phyloP scores from a whole-genome alignment of 64 coral and sea anemone species.

The Pocillopora verrucosa region DNA sequence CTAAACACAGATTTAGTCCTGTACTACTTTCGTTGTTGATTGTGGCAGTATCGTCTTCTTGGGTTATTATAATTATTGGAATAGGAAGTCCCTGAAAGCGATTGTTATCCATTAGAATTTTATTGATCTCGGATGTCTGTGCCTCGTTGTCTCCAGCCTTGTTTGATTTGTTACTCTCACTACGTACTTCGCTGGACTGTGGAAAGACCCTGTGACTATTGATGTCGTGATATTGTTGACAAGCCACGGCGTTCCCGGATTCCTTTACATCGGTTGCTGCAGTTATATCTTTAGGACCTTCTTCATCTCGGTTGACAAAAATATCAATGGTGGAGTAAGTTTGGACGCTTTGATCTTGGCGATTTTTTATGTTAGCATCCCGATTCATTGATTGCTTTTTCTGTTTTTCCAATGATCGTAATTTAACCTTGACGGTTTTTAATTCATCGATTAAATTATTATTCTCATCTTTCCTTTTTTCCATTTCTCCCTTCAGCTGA shows the following conservation, averaged over 20 bases:
- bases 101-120: neutral
- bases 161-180: neutral
- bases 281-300: neutral
- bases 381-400: neutral
- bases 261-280: neutral
- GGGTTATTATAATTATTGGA: slow-evolving; percentile 13
- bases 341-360: slow-evolving; percentile 17
- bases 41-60: neutral
- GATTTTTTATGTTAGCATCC: neutral
- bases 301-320: neutral
- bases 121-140: neutral
- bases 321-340: neutral
- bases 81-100: neutral
- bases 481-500: slow-evolving; percentile 33
- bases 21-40: neutral
- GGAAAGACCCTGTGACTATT: neutral
- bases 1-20: slow-evolving; percentile 2
- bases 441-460: neutral
- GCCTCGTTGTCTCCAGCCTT: neutral
- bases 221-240: neutral
- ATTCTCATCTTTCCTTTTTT: slow-evolving; percentile 42
- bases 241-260: too few relatives aligned
- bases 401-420: neutral
- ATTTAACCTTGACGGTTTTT: neutral
- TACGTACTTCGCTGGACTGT: neutral